Conservation (phyloP, 1,140 invertebrate species). For the Cardiocondyla obscurior region DNA sequence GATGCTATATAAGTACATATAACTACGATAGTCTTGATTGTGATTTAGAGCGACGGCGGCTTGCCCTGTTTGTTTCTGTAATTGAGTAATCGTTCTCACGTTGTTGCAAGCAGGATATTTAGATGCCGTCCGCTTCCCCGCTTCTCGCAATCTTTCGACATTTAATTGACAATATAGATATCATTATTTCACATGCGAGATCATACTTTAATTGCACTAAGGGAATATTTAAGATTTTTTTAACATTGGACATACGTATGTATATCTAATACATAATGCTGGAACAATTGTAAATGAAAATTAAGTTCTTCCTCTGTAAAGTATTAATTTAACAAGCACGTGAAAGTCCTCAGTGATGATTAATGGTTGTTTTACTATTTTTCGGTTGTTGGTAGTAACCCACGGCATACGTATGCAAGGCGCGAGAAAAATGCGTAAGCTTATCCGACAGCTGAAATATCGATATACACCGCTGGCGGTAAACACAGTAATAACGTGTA, state of each 20-base stretch:
- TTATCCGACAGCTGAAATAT: conserved; percentile 56
- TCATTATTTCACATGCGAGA: conserved; percentile 13
- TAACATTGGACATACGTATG: neutral
- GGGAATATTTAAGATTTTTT: neutral
- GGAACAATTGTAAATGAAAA: neutral
- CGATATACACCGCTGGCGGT: conserved; percentile 39
- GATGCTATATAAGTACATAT: conserved; percentile 49
- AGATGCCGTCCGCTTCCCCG: conserved; percentile 19
- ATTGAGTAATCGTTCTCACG: conserved; percentile 69
- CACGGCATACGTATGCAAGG: neutral
- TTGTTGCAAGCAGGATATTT: conserved; percentile 37
- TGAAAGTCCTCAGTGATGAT: conserved; percentile 30
- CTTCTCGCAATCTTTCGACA: neutral
- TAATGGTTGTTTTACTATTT: conserved; percentile 34
- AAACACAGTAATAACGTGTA: conserved; percentile 55
- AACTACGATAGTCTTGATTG: conserved; percentile 63
- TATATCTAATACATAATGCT: neutral
- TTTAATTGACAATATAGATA: conserved; percentile 34
- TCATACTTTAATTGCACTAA: neutral
- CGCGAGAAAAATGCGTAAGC: conserved; percentile 41
- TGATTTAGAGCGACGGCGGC: conserved; percentile 76
- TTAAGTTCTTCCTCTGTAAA: neutral
- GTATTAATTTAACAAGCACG: conserved; percentile 10
- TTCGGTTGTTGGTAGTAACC: conserved; percentile 1
- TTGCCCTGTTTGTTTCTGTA: conserved; percentile 76